Evolutionary conservation across 2,113 vertebrate species (phyloP).

Genomic region (Strix aluco): DNA sequence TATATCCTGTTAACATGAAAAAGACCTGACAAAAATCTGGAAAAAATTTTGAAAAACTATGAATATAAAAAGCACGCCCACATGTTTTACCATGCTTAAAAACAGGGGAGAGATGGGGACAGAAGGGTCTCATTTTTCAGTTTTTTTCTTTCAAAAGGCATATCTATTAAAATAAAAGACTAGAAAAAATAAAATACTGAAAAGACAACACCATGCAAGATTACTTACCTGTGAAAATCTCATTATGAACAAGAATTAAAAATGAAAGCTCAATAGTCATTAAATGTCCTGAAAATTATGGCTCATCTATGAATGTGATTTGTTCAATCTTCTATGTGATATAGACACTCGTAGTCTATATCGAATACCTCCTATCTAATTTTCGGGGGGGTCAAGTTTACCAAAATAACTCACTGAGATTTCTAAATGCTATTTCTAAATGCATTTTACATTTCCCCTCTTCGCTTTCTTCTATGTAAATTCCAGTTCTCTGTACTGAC

Average conservation of each 20-base stretch:
- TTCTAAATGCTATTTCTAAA: not conserved
- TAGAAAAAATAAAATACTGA: not conserved
- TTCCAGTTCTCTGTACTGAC: not conserved
- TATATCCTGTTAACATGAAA: not conserved
- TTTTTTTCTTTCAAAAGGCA: not conserved
- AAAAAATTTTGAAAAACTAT: not conserved
- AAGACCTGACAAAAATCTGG: not conserved
- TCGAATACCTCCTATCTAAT: not conserved
- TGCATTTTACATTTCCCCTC: not conserved
- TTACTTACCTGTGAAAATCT: not conserved
- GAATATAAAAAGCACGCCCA: not conserved
- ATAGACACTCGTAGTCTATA: not conserved
- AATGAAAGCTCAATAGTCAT: not conserved
- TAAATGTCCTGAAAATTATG: not conserved
- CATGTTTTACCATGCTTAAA: not conserved
- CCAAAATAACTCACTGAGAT: not conserved
- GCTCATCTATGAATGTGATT: not conserved
- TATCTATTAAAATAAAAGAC: not conserved
- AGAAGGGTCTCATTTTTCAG: not conserved
- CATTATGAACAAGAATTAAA: not conserved
- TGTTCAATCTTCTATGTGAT: not conserved
- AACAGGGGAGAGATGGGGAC: not conserved
- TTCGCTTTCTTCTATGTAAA: not conserved
- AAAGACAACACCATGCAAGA: not conserved
- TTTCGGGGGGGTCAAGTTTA: rapidly evolving